A percentile compares a stretch with the other conserved stretches of the same genome.
Conservation (phyloP, 2,888 invertebrate species). For the Euspilapteryx auroguttella region DNA sequence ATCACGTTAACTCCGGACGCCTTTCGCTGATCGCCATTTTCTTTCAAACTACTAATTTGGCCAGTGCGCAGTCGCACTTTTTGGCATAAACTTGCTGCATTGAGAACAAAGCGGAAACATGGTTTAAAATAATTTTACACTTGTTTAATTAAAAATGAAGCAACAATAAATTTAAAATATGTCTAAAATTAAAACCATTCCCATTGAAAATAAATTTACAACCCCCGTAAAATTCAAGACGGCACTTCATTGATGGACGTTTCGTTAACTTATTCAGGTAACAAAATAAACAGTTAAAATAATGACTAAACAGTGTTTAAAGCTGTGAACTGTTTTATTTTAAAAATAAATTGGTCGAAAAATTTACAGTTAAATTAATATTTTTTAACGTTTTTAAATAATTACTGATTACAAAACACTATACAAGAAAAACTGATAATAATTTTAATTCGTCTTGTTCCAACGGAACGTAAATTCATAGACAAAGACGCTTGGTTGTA, state of each 20-base stretch:
- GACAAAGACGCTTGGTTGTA: slow-evolving; percentile 22
- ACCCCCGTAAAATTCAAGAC: slow-evolving; percentile 6
- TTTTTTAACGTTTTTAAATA: no score
- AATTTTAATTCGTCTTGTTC: no score
- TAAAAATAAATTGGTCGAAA: no score
- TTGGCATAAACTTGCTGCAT: slow-evolving; percentile 59
- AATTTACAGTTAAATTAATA: no score
- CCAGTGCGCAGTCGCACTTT: slow-evolving; percentile 63
- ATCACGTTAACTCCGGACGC: slow-evolving; percentile 63
- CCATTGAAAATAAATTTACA: no score
- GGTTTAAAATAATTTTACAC: slow-evolving; percentile 39
- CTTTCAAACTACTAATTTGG: slow-evolving; percentile 64
- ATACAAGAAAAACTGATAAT: no score
- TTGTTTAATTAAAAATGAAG: slow-evolving; percentile 22
- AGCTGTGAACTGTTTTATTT: no score
- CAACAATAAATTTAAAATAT: no score
- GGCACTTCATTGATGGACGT: slow-evolving; percentile 30
- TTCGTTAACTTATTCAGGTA: slow-evolving; percentile 27
- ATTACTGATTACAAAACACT: no score
- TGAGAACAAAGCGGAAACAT: slow-evolving; percentile 58
- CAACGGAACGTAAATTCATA: slow-evolving; percentile 26
- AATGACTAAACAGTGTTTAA: no score
- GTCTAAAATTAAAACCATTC: no score
- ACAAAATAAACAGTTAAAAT: no score
- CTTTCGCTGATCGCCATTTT: slow-evolving; percentile 64